phyloP scores from a whole-genome alignment of 2,113 vertebrate species.

The Sander vitreus region DNA sequence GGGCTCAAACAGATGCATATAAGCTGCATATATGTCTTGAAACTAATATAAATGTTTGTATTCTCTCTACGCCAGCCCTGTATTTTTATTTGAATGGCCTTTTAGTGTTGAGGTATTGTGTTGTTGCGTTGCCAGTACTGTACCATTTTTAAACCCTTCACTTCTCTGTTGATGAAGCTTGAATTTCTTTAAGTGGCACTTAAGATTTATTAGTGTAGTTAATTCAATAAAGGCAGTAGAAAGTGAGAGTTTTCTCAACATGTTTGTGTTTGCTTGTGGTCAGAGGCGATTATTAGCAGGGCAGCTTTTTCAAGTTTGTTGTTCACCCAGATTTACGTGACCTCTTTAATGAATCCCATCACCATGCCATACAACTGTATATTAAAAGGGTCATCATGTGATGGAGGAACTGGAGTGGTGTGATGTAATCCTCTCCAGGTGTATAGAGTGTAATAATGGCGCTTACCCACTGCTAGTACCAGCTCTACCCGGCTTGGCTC shows the following conservation, averaged over 20 bases:
- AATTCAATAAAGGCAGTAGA: background rate
- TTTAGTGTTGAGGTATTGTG: too few relatives aligned
- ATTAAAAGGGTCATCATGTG: background rate
- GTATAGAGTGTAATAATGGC: background rate
- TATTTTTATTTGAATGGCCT: background rate
- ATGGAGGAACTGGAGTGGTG: background rate
- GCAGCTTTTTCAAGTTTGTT: background rate
- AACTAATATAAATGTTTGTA: background rate
- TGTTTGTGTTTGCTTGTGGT: background rate
- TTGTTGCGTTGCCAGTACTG: background rate
- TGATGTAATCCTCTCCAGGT: background rate
- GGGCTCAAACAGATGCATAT: background rate
- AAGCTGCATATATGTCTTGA: background rate
- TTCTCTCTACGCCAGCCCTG: background rate
- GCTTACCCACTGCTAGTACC: too few relatives aligned
- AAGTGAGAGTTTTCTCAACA: background rate
- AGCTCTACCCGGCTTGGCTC: too few relatives aligned
- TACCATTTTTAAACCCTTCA: background rate
- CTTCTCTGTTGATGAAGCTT: background rate
- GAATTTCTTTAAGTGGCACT: background rate
- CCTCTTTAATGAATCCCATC: slow-evolving; percentile 10
- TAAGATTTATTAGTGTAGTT: background rate
- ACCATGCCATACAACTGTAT: background rate
- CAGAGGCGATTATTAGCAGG: background rate
- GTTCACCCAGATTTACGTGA: background rate